A percentile compares a stretch with the other conserved stretches of the same genome.
Conservation (phyloP, 2,888 invertebrate genomes). For the Ectemnius continuus region DNA sequence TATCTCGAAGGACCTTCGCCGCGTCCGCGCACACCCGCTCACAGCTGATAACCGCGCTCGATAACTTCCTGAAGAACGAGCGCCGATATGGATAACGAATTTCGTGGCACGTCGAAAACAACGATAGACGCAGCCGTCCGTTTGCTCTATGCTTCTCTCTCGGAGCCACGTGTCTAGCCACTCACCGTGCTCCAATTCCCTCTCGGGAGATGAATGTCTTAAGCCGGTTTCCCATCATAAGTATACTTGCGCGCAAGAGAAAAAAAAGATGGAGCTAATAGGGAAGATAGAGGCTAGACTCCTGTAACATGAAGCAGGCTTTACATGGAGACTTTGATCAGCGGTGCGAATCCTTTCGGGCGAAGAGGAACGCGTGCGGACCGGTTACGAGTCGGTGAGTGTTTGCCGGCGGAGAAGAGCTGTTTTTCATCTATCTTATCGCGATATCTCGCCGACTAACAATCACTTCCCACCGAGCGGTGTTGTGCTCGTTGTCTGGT, state of each 20-base stretch:
- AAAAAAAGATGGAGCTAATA: no score
- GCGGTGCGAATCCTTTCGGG: no score
- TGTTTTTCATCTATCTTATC: conserved; percentile 69
- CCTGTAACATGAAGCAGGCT: no score
- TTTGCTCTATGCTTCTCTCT: background rate
- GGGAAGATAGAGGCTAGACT: no score
- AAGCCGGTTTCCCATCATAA: no score
- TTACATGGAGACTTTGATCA: no score
- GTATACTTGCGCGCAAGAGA: no score
- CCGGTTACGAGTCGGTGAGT: conserved; percentile 14
- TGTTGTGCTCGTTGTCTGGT: no score
- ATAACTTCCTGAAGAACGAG: conserved; percentile 7
- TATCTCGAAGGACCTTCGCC: conserved; percentile 6
- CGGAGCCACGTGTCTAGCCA: background rate
- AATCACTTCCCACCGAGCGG: conserved; percentile 28
- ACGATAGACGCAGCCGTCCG: background rate
- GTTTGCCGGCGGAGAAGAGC: conserved; percentile 59
- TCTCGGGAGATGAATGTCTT: no score
- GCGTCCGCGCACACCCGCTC: background rate
- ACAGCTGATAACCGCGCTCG: background rate
- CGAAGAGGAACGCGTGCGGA: no score
- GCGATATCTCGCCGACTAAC: conserved; percentile 56
- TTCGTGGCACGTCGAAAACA: background rate
- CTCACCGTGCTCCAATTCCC: background rate
- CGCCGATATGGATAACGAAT: conserved; percentile 4